phyloP scores from a whole-genome alignment of 1,140 invertebrate genomes.

The Drosophila malerkotliana region DNA sequence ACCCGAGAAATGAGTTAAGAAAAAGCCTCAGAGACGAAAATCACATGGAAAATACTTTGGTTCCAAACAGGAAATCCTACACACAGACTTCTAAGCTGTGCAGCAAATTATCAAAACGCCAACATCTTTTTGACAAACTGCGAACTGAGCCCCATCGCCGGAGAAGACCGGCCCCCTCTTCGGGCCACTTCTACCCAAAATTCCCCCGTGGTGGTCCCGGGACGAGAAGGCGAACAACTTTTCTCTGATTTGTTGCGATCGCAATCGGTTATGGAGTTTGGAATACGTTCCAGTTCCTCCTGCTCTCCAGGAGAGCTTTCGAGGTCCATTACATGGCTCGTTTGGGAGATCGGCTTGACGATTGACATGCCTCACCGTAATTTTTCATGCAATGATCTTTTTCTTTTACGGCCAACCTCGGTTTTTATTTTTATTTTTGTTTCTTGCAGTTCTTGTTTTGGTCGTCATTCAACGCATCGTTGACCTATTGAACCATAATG shows the following conservation, averaged over 20 bases:
- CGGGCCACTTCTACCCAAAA: conserved; percentile 13
- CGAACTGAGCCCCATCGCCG: conserved; percentile 43
- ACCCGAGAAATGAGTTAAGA: conserved; percentile 21
- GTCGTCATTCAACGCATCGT: conserved; percentile 78
- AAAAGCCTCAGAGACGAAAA: conserved; percentile 18
- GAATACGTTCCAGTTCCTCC: conserved; percentile 44
- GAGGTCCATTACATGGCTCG: conserved; percentile 66
- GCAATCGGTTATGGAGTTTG: conserved; percentile 57
- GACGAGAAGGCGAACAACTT: conserved; percentile 53
- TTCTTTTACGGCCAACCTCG: conserved; percentile 45
- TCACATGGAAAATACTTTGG: conserved; percentile 47
- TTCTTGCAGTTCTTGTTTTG: conserved; percentile 1
- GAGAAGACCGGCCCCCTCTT: not conserved
- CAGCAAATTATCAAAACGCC: conserved; percentile 81
- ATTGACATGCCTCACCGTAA: conserved; percentile 79
- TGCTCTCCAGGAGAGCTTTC: conserved; percentile 16
- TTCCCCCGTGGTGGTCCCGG: conserved; percentile 35
- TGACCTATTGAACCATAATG: conserved; percentile 82
- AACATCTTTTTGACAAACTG: conserved; percentile 83
- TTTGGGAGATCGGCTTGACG: conserved; percentile 64
- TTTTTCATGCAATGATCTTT: conserved; percentile 77
- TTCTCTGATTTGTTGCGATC: conserved; percentile 78
- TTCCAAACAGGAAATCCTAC: conserved; percentile 77
- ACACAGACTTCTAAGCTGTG: conserved; percentile 55
- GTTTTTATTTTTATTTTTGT: not conserved